Evolutionary conservation across 2,113 vertebrate genomes (phyloP), one percentile per base, ranked within the genome.

Genomic region (Hemiscyllium ocellatum): DNA sequence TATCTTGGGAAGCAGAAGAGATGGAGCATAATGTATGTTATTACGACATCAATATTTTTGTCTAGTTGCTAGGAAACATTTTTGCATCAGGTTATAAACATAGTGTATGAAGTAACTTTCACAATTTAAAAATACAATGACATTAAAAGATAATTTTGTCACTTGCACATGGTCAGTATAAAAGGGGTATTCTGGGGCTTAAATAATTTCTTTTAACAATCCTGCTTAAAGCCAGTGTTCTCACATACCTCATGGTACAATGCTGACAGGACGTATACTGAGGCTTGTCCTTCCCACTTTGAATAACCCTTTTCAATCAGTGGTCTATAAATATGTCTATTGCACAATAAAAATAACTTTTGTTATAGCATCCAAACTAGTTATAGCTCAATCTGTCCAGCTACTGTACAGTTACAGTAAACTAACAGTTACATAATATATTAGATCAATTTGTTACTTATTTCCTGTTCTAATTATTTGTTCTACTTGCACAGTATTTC

Each of bases 391-490:
- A 89, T 20, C 50, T 95, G 96, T 95, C 86, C 96, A 96, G 95
- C 96, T 87, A 76, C 29, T 13, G 24, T 76, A 61, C 68, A 12
- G 56, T 61, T 61, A 61, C 26, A 33, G 87, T 96, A 93, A 95
- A 96, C 94, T 66, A 47, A 96, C 96, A 96, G 37, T 85, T 95
- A 96, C 13, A 95, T 96, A 29, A 76, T 96, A 96, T 96, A 96
- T 96, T 96, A 96, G 70, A 50, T 96, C 96, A 89, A 96, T 95
- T 96, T 95, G 95, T 89, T 96, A 96, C 96, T 85, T 89, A 96
- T 96, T 96, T 96, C 96, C 96, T 96, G 95, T 96, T 96, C 96
- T 70, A 83, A 56, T 80, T 95, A 95, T 68, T 96, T 96, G 94
- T 93, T 96, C 96, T 96, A 95, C 85, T 96, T 86, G 3, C 96